Conservation (phyloP, 2,888 invertebrate species). For the Tipula lateralis region DNA sequence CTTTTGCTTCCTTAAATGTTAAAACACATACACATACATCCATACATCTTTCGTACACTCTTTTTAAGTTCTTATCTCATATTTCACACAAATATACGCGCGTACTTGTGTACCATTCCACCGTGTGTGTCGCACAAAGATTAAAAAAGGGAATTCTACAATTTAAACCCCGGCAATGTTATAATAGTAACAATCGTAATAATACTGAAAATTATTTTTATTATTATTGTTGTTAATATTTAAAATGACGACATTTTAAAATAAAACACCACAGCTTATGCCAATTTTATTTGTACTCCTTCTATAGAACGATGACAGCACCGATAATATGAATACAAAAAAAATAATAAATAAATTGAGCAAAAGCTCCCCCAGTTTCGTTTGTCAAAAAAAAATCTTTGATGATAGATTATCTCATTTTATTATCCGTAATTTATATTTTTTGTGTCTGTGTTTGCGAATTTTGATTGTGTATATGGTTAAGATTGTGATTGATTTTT, state of each 20-base stretch:
- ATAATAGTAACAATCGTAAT: not conserved
- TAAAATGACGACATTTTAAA: not conserved
- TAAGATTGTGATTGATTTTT: constrained; percentile 19
- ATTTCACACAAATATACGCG: not conserved
- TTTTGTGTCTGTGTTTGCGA: not conserved
- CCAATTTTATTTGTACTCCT: not conserved
- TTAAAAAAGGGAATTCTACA: not conserved
- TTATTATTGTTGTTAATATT: not conserved
- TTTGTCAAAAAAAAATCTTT: not conserved
- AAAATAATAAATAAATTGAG: not conserved
- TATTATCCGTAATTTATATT: not conserved
- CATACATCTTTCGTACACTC: not conserved
- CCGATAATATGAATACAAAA: not conserved
- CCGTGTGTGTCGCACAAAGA: not conserved
- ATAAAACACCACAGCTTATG: not conserved
- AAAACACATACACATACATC: not conserved
- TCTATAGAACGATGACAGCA: not conserved
- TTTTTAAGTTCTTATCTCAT: not conserved
- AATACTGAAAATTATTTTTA: not conserved
- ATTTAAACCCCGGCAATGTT: not conserved
- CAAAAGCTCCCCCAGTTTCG: not conserved
- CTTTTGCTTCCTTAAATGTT: not conserved
- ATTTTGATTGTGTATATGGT: not conserved
- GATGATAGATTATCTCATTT: not conserved
- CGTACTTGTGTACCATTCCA: not conserved